Conservation (phyloP, 2,797 vertebrate genomes). For the Tympanoctomys barrerae region DNA sequence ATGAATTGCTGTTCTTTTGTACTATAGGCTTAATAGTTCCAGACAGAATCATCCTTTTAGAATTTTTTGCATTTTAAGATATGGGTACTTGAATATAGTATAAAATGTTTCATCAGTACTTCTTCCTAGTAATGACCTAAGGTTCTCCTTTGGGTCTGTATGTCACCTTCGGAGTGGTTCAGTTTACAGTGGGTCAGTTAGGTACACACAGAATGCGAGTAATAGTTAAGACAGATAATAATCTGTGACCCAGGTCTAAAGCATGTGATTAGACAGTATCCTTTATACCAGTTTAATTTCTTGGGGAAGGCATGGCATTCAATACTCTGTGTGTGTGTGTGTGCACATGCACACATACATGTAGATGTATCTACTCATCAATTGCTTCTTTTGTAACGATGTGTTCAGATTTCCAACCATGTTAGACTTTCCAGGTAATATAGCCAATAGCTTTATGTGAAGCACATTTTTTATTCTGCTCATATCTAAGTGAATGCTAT, state of each 20-base stretch:
- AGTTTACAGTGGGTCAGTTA: not conserved
- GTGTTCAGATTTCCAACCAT: not conserved
- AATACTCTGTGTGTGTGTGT: not conserved
- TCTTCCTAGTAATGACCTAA: not conserved
- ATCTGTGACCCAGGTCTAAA: not conserved
- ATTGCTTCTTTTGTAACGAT: not conserved
- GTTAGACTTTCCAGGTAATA: not conserved
- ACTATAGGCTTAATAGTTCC: not conserved
- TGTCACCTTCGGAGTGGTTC: not conserved
- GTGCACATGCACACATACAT: too few relatives aligned
- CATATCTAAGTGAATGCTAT: not conserved
- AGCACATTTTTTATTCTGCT: not conserved
- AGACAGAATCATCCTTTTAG: not conserved
- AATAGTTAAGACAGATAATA: not conserved
- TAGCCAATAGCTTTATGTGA: not conserved
- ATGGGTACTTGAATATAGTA: not conserved
- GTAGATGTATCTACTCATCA: not conserved
- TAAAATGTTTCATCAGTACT: not conserved
- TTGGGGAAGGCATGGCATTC: not conserved
- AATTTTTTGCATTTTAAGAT: not conserved
- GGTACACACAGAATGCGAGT: not conserved
- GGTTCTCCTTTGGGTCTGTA: not conserved
- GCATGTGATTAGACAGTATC: not conserved
- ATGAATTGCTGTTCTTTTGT: not conserved
- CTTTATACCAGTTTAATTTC: not conserved